Evolutionary conservation across 1,140 invertebrate genomes (phyloP), one percentile per base, ranked within the genome.

Genomic region (Drosophila subobscura): DNA sequence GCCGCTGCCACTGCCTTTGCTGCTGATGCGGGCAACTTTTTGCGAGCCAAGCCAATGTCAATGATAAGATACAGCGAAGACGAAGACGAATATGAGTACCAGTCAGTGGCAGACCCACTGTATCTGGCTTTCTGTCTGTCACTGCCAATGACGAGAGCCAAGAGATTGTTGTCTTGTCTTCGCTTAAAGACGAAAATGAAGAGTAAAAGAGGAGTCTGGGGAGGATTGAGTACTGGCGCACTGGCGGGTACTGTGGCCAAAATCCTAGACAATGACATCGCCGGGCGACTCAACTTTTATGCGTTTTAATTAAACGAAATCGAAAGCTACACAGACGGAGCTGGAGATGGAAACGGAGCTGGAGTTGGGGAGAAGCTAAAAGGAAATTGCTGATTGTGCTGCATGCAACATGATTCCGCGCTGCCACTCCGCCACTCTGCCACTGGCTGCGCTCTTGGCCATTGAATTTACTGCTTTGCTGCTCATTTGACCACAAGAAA

Each of bases 221-320:
- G 10, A 45, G 12, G 64, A 41, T 53, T 55, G 60, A 37, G 33
- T 37, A 37, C 33, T 37, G 42, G 22, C 23, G 16, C 16, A 20
- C 14, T 5, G 42, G 22, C 23, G 20, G 14, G 14, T 12, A 37
- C 33, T 37, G 4, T 37, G 27, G 10, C 45, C 16, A 59, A 22
- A 50, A 65, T 79, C 50, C 47, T 41, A 47, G 61, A 44, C 59
- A 72, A 72, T 83, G 79, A 58, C 63, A 58, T 42, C 55, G 51
- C 33, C 51, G 41, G 47, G 45, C 52, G 44, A 73, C 41, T 65
- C 57, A 67, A 77, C 45, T 83, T 86, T 86, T 86, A 86, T 86
- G 81, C 59, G 81, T 86, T 86, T 88, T 74, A 86, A 86, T 86
- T 86, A 88, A 85, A 83, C 46, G 81, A 88, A 86, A 86, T 86